Evolutionary conservation across 1,140 invertebrate genomes (phyloP), one percentile per base, ranked within the genome.

Genomic region (Plodia interpunctella): DNA sequence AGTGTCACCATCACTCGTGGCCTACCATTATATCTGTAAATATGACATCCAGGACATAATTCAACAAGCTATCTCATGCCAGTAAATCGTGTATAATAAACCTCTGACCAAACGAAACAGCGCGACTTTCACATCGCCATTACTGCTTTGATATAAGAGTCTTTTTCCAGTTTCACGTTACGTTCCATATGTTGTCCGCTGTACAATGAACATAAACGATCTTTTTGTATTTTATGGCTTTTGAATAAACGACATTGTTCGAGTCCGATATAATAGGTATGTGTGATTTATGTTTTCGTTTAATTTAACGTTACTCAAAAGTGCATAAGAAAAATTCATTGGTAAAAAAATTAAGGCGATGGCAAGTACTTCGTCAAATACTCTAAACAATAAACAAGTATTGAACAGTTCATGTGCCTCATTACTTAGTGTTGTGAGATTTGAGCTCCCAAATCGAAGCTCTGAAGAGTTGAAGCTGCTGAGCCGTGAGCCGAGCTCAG

Each of bases 11-110:
- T 44, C 13, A 44, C 15, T 44, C 38, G 13, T 44, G n/a, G 15
- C 38, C 15, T 44, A 44, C 38, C 38, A 44, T n/a, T n/a, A 44
- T 17, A 44, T 44, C 38, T 44, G 38, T 44, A 44, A 44, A 44
- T 44, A 44, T 44, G 38, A 44, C 38, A 44, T 44, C 38, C 38
- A 44, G 38, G 15, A 44, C 38, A 44, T 44, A 44, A 44, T 17
- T 44, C 38, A 44, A 44, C 38, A 17, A 2, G n/a, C 38, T 44
- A 44, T 44, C 38, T 15, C 38, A 15, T 44, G 13, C 13, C 38
- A 44, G 38, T 44, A 44, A 44, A 44, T 44, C 10, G 15, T 44
- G 38, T 44, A 44, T 17, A 44, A 3, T 44, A 17, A 17, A 17
- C 38, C 38, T 2, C 38, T 15, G 38, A 17, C 13, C 13, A 44